Percentiles rank a stretch among this genome's conserved stretches.
phyloP scores from a whole-genome alignment of 1,140 invertebrate genomes.

The Spodoptera litura region DNA sequence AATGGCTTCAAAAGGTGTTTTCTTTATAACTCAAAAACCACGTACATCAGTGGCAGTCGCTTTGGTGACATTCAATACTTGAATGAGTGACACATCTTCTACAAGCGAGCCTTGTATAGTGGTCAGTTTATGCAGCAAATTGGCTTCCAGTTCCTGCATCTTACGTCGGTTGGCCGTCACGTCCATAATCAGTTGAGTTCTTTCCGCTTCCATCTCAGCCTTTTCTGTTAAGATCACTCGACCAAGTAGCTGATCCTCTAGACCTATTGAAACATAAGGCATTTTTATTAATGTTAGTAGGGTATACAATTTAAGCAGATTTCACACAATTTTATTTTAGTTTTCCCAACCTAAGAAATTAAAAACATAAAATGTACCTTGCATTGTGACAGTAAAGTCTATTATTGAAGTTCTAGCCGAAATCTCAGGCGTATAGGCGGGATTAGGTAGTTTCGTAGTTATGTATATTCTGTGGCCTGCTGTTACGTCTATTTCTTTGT shows the following conservation, averaged over 20 bases:
- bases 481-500: constrained; percentile 95
- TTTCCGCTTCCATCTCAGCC: constrained; percentile 94
- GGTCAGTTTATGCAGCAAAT: constrained; percentile 94
- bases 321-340: too few species aligned
- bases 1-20: too few species aligned
- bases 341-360: too few species aligned
- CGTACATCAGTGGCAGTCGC: constrained; percentile 93
- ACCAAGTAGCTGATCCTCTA: constrained; percentile 96
- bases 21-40: neutral
- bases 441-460: constrained; percentile 96
- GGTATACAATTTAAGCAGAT: too few species aligned
- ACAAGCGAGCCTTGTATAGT: constrained; percentile 95
- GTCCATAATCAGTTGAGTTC: constrained; percentile 93
- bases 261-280: constrained; percentile 77
- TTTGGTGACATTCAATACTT: constrained; percentile 94
- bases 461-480: constrained; percentile 95
- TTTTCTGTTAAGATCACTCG: constrained; percentile 96
- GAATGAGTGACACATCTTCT: constrained; percentile 96
- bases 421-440: constrained; percentile 95
- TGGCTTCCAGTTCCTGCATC: constrained; percentile 96
- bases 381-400: constrained; percentile 97
- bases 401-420: constrained; percentile 95
- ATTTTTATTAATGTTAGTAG: neutral
- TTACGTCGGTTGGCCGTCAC: constrained; percentile 95
- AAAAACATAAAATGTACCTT: constrained; percentile 84